Conservation (phyloP, 2,113 vertebrate genomes). For the Terrapene triunguis region DNA sequence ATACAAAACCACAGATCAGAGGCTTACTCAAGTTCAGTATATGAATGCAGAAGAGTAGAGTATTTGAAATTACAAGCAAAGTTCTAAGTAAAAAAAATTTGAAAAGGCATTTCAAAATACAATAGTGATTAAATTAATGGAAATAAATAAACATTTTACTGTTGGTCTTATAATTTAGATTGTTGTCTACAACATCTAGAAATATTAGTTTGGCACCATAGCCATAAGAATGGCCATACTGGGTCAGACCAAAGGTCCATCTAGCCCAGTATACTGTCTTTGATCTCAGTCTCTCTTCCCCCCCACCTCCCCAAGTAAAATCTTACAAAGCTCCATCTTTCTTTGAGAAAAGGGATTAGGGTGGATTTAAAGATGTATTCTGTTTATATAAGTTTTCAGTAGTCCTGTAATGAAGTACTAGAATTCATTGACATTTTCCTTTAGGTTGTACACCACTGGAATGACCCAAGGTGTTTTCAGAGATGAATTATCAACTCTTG, state of each 20-base stretch:
- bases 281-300: not conserved
- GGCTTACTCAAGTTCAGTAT: not conserved
- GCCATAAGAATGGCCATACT: no score
- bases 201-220: not conserved
- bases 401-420: not conserved
- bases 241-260: no score
- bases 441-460: not conserved
- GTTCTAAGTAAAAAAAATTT: not conserved
- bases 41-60: not conserved
- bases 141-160: not conserved
- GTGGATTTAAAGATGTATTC: not conserved
- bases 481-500: not conserved
- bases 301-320: not conserved
- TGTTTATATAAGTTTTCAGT: not conserved
- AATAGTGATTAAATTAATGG: not conserved
- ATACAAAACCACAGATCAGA: not conserved
- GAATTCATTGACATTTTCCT: not conserved
- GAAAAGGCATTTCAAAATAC: not conserved
- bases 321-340: not conserved
- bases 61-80: not conserved
- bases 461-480: not conserved
- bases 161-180: not conserved
- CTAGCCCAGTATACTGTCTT: not conserved
- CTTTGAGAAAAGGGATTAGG: not conserved
- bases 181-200: not conserved